Conservation (phyloP, 2,797 vertebrate species). For the Sphenodon punctatus region DNA sequence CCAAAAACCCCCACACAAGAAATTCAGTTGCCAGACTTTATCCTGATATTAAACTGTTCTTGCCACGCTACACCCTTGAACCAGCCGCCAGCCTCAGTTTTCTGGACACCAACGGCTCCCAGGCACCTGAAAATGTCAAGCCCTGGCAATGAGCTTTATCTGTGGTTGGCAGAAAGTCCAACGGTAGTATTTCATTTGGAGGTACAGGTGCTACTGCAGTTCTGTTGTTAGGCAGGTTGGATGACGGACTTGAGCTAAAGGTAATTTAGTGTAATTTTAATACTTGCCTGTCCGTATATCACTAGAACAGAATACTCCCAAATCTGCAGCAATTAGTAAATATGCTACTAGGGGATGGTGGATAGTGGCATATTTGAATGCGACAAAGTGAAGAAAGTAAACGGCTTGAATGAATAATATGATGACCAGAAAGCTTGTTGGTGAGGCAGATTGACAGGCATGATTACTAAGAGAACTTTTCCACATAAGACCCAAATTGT, state of each 20-base stretch:
- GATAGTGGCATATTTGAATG: fast-evolving
- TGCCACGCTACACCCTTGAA: no score
- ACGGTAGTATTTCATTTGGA: not conserved
- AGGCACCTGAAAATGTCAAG: no score
- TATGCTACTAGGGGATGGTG: not conserved
- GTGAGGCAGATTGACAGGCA: no score
- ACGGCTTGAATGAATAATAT: no score
- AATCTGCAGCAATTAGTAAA: not conserved
- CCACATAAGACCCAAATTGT: not conserved
- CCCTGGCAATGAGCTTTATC: no score
- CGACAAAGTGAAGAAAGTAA: no score
- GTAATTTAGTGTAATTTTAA: not conserved
- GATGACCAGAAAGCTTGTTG: no score
- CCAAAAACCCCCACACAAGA: no score
- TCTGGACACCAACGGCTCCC: no score
- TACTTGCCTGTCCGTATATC: not conserved
- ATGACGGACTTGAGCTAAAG: not conserved
- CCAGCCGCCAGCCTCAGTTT: no score
- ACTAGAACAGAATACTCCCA: not conserved
- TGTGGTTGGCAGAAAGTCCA: not conserved
- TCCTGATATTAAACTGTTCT: no score
- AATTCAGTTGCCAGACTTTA: no score
- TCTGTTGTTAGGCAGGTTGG: not conserved
- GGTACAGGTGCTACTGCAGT: not conserved
- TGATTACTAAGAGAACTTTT: not conserved